phyloP scores from a whole-genome alignment of 1,140 invertebrate genomes.

The Schlechtendalia chinensis region DNA sequence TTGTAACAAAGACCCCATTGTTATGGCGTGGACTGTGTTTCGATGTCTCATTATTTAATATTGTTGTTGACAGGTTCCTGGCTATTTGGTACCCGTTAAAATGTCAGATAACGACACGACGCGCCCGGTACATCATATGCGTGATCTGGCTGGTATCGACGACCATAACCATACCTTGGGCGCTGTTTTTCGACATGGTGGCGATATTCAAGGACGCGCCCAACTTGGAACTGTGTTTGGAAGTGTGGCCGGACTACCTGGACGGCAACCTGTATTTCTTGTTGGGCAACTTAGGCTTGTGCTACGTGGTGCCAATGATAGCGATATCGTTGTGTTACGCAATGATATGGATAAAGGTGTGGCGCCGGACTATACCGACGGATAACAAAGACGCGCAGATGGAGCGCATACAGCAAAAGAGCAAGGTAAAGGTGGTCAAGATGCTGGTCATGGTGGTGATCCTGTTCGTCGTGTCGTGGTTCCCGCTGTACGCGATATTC shows the following conservation, averaged over 20 bases:
- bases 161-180: conserved; percentile 82
- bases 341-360: conserved; percentile 89
- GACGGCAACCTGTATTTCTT: conserved; percentile 83
- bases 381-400: conserved; percentile 88
- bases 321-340: conserved; percentile 90
- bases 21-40: too few relatives aligned
- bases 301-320: conserved; percentile 89
- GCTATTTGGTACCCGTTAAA: conserved; percentile 93
- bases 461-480: conserved; percentile 90
- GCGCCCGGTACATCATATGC: conserved; percentile 82
- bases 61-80: conserved; percentile 74
- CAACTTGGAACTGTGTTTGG: conserved; percentile 58
- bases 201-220: conserved; percentile 69
- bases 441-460: conserved; percentile 95
- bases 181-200: conserved; percentile 82
- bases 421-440: conserved; percentile 84
- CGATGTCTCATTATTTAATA: too few relatives aligned
- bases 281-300: conserved; percentile 82
- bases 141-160: conserved; percentile 87
- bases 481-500: conserved; percentile 89
- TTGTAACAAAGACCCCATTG: too few relatives aligned
- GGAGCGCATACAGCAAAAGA: conserved; percentile 87
- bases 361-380: conserved; percentile 79
- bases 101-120: conserved; percentile 83
- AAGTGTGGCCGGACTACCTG: conserved; percentile 78